Percentiles rank a stretch among this genome's conserved stretches.
These are phyloP conservation scores for Aricia artaxerxes DNA, from an alignment of 2,888 invertebrate species.

Conservation along the genomic window DNA sequence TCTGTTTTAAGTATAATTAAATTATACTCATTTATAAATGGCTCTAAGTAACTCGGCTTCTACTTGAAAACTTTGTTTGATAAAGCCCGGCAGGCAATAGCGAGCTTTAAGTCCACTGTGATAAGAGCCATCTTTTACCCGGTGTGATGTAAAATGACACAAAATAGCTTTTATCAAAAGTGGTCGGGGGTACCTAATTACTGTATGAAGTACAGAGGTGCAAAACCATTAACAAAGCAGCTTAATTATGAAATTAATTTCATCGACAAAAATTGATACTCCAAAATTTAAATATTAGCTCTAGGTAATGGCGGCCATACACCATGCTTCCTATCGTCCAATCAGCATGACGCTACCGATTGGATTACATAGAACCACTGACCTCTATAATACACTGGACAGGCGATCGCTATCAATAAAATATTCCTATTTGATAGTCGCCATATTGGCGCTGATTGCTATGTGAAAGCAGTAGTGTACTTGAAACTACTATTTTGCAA, in stretches of 20 bases:
- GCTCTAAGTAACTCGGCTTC: slow-evolving; percentile 20
- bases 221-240: background rate
- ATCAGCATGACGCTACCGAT: too few species aligned
- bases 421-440: too few species aligned
- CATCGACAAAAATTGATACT: background rate
- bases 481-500: too few species aligned
- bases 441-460: too few species aligned
- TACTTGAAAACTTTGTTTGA: slow-evolving; percentile 19
- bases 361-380: too few species aligned
- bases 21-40: slow-evolving; percentile 29
- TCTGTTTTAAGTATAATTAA: slow-evolving; percentile 19
- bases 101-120: background rate
- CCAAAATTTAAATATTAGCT: background rate
- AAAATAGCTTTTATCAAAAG: slow-evolving; percentile 32
- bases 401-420: too few species aligned
- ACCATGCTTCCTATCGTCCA: too few species aligned
- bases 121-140: background rate
- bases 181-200: slow-evolving; percentile 2
- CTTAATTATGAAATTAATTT: background rate
- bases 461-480: too few species aligned
- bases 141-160: slow-evolving; percentile 10
- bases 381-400: too few species aligned
- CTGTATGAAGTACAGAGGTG: background rate
- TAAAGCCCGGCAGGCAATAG: background rate
- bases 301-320: too few species aligned